phyloP scores from a whole-genome alignment of 2,888 invertebrate species.

The Cryptosula pallasiana region DNA sequence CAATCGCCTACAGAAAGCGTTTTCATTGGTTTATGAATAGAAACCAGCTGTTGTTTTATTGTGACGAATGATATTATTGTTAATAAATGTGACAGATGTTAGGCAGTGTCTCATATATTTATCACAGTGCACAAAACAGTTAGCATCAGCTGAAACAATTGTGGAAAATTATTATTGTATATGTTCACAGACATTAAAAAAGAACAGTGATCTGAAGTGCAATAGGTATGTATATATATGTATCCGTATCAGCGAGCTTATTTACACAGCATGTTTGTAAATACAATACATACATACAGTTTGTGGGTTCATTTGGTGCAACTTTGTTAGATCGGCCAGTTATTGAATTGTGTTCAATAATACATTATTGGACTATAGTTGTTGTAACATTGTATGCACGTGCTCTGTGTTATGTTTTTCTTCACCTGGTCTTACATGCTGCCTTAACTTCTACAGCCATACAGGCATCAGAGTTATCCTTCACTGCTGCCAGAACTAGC shows the following conservation, averaged over 20 bases:
- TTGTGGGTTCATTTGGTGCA: background rate
- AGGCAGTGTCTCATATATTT: background rate
- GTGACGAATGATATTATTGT: background rate
- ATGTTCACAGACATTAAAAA: background rate
- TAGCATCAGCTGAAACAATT: background rate
- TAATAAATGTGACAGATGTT: background rate
- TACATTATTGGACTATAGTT: no score
- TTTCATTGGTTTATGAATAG: background rate
- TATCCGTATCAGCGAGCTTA: background rate
- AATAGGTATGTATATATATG: background rate
- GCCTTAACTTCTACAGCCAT: no score
- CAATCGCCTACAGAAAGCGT: no score
- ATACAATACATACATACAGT: background rate
- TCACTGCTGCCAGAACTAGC: no score
- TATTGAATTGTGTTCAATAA: no score
- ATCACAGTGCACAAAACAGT: no score
- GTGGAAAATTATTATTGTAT: background rate
- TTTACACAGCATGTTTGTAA: background rate
- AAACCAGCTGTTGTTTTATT: background rate
- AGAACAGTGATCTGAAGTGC: background rate
- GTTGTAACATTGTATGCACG: no score
- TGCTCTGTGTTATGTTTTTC: background rate
- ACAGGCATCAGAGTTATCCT: no score
- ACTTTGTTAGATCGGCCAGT: no score
- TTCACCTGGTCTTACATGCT: background rate